Conservation (phyloP, 2,888 invertebrate species). For the Euplexia lucipara region DNA sequence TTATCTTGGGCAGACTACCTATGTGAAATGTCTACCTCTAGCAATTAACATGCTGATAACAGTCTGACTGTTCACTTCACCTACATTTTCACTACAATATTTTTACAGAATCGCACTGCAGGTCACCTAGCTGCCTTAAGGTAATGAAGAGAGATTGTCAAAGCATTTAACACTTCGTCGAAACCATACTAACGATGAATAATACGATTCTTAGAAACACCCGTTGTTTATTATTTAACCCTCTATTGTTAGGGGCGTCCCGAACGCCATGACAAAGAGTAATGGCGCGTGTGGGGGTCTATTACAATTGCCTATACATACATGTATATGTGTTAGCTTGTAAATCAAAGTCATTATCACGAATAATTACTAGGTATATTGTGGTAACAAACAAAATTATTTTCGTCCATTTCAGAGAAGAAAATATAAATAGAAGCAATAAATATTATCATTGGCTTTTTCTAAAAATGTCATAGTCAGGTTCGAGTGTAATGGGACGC, state of each 20-base stretch:
- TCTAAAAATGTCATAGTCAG: too few relatives aligned
- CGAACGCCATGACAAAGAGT: conserved; percentile 65
- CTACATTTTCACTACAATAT: too few relatives aligned
- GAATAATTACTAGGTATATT: conserved; percentile 44
- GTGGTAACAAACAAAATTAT: conserved; percentile 11
- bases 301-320: conserved; percentile 65
- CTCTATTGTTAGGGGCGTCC: conserved; percentile 64
- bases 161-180: conserved; percentile 33
- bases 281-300: conserved; percentile 59
- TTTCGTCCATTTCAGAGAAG: conserved; percentile 2
- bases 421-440: background rate
- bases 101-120: too few relatives aligned
- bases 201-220: conserved; percentile 63
- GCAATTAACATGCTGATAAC: too few relatives aligned
- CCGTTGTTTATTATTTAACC: conserved; percentile 70
- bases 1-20: too few relatives aligned
- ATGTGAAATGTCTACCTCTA: too few relatives aligned
- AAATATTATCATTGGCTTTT: too few relatives aligned
- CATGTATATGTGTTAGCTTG: conserved; percentile 64
- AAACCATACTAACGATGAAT: conserved; percentile 52
- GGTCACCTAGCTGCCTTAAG: background rate
- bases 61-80: too few relatives aligned
- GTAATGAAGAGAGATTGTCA: conserved; percentile 1
- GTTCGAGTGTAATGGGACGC: too few relatives aligned
- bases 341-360: conserved; percentile 70